A percentile compares a stretch with the other conserved stretches of the same genome.
phyloP scores from a whole-genome alignment of 2,888 invertebrate species.

The Xiphydria camelus region DNA sequence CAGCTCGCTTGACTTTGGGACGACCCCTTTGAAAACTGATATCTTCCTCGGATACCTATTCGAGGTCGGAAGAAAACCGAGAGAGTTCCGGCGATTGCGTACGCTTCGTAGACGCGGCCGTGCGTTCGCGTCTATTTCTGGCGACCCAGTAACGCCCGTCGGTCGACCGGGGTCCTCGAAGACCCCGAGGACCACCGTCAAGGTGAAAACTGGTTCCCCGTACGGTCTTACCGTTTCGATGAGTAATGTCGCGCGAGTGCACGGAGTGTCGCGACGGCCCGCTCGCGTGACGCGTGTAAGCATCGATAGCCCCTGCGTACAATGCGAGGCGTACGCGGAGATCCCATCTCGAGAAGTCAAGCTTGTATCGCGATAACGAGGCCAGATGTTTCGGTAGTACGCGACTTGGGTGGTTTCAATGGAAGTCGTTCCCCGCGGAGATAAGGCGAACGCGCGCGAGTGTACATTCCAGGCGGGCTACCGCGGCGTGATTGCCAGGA shows the following conservation, averaged over 20 bases:
- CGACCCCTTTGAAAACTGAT: too few relatives aligned
- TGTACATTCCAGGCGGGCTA: neutral
- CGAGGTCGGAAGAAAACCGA: too few relatives aligned
- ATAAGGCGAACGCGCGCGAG: neutral
- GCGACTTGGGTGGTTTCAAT: conserved; percentile 3
- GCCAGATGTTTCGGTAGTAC: conserved; percentile 3
- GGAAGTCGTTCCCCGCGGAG: neutral
- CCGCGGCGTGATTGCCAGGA: too few relatives aligned
- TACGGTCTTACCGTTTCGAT: neutral
- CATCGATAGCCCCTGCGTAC: neutral
- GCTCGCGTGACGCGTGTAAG: conserved; percentile 18
- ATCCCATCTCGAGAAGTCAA: neutral
- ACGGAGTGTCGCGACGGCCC: conserved; percentile 1
- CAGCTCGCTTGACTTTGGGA: too few relatives aligned
- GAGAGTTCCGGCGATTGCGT: too few relatives aligned
- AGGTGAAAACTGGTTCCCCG: neutral
- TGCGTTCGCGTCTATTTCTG: too few relatives aligned
- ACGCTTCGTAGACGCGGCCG: too few relatives aligned
- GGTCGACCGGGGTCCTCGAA: too few relatives aligned
- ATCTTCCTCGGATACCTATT: too few relatives aligned
- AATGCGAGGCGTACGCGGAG: neutral
- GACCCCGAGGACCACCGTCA: neutral
- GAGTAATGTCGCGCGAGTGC: conserved; percentile 2
- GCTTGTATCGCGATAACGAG: neutral
- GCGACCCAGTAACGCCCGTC: too few relatives aligned